Evolutionary conservation across 2,113 vertebrate genomes (phyloP), one percentile per base, ranked within the genome.

Genomic region (Aldabrachelys gigantea): DNA sequence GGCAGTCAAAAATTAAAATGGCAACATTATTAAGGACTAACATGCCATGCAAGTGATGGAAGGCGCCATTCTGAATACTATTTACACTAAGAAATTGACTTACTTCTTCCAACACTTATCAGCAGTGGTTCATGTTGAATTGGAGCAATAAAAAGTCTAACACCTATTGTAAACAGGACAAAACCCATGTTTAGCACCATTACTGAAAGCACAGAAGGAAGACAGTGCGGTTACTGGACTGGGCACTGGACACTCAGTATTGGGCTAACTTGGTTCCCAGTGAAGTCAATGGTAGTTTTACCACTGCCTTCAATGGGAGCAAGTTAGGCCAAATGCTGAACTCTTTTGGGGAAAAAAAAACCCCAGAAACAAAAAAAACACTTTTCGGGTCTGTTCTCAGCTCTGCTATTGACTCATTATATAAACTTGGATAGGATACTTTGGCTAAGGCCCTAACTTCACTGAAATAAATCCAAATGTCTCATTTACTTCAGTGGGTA

Each of bases 91-190:
- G 72, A 38, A 49, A 41, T n/a, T 69, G 31, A 69, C 38, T 76
- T 10, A 76, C 24, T 76, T 25, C 72, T 85, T 85, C 44, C 47
- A 90, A 19, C 2, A 3, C 76, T 54, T 83, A 76, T 27, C 4
- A 96, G 27, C 11, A 56, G 0, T 0, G 24, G 76, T 76, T 52
- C 76, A 10, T n/a, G 56, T n/a, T 47, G 31, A 29, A 53, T n/a
- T 19, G 49, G 31, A 49, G 12, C 29, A 50, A 41, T 41, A 1
- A 1, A 13, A 82, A 47, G 3, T 1, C 59, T 1, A 2, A 88
- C 47, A 80, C 29, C 57, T 65, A 31, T 80, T 49, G 12, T 24
- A 50, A 53, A 80, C 27, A 53, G 27, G 29, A 81, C 14, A 72
- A 19, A 76, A 76, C 17, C 35, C 35, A 69, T n/a, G 19, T 80